Evolutionary conservation across 2,113 vertebrate genomes (phyloP).

Genomic region (Onychorhynchus coronatus): DNA sequence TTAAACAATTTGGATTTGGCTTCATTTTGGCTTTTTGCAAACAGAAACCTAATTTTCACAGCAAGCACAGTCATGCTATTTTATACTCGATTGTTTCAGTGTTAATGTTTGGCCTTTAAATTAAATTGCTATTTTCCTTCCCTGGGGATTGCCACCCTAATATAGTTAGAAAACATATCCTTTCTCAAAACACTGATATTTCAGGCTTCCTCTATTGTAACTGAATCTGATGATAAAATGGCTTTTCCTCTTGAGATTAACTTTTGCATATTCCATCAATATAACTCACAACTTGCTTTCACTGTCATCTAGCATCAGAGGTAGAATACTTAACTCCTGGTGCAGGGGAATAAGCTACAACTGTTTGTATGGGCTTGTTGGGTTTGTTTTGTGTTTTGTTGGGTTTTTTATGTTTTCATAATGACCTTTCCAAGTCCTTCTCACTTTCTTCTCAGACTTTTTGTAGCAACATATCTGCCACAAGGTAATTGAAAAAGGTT

Average conservation of each 20-base stretch:
- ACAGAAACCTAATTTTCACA: background rate
- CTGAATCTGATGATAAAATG: background rate
- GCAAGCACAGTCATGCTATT: background rate
- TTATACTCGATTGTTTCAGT: background rate
- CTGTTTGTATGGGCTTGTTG: background rate
- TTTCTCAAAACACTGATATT: background rate
- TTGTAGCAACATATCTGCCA: background rate
- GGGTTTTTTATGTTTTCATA: background rate
- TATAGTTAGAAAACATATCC: background rate
- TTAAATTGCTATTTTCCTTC: constrained; percentile 3
- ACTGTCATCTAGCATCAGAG: background rate
- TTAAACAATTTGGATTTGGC: background rate
- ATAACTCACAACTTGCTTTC: background rate
- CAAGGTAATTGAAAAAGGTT: background rate
- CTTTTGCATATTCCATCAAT: background rate
- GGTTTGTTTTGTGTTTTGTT: background rate
- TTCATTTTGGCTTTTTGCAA: background rate
- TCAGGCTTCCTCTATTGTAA: background rate
- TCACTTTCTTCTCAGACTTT: background rate
- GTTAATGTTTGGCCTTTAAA: constrained; percentile 24
- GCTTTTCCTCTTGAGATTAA: background rate
- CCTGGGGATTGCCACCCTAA: background rate
- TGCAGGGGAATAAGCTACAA: background rate
- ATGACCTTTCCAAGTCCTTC: background rate
- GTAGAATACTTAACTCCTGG: background rate